Conservation (phyloP, 2,113 vertebrate species). For the Diglossa brunneiventris region DNA sequence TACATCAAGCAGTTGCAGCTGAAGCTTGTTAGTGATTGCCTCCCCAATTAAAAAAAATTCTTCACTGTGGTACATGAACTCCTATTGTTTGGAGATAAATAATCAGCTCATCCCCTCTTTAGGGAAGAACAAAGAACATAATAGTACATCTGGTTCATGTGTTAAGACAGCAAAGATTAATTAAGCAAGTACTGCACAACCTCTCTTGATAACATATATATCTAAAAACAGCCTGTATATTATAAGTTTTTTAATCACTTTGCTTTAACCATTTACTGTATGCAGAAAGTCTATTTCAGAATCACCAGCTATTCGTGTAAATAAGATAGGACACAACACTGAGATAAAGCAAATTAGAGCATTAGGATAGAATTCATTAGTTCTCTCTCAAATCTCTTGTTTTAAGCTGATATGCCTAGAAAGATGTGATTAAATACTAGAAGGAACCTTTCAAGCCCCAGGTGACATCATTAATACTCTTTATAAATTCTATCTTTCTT, state of each 20-base stretch:
- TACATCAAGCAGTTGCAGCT: constrained; percentile 75
- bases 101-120: constrained; percentile 68
- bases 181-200: constrained; percentile 62
- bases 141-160: constrained; percentile 71
- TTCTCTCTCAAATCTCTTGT: background rate
- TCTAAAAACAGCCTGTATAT: constrained; percentile 36
- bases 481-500: background rate
- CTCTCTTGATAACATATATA: constrained; percentile 44
- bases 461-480: background rate
- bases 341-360: background rate
- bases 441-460: background rate
- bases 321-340: background rate
- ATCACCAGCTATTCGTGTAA: background rate
- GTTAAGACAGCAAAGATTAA: constrained; percentile 71
- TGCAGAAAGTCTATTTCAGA: background rate
- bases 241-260: constrained; percentile 18
- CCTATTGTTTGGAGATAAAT: constrained; percentile 76
- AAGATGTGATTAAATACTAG: background rate
- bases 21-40: constrained; percentile 76
- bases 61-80: constrained; percentile 69
- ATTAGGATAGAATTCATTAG: background rate
- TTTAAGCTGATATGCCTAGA: background rate
- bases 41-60: constrained; percentile 62
- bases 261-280: constrained; percentile 20
- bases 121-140: constrained; percentile 74